Evolutionary conservation across 2,113 vertebrate species (phyloP), one percentile per base, ranked within the genome.

Genomic region (Rhinolophus ferrumequinum): DNA sequence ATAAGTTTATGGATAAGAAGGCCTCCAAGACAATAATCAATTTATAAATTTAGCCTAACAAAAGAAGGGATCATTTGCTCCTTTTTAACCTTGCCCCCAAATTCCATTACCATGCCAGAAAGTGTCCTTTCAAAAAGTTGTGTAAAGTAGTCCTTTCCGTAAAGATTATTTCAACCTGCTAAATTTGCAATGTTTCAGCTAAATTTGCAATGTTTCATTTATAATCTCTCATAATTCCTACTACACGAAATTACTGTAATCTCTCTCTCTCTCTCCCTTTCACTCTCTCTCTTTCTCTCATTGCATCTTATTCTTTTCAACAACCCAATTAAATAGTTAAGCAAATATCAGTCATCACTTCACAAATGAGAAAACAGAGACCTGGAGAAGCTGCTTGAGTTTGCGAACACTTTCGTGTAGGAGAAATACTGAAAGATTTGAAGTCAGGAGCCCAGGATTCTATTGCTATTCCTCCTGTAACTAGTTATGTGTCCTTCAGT

Each of bases 1-100:
- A 24, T 67, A 92, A 60, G 6, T 75, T 83, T 75, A 70, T 38
- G n/a, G 54, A 52, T 95, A 97, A 93, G 8, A 95, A 96, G 50
- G 7, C 1, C 76, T 47, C 66, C 35, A 89, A 60, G 50, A 80
- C 24, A 87, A 92, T 58, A 96, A 77, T 79, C 24, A 81, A 44
- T 41, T 87, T 92, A 72, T 44, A 94, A 73, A 70, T 64, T 95
- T 62, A 84, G 16, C 50, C 38, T 60, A 77, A 88, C 18, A 22
- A 90, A 94, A 77, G 5, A 21, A 88, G 7, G 0, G 22, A 1
- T 5, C 15, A 81, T 82, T 88, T 81, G 2, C n/a, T 81, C 18
- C 60, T 77, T 69, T 58, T 90, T 90, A 95, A 72, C 5, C 9
- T 90, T 52, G 4, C 24, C 50, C 12, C 24, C 24, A 96, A 97